Evolutionary conservation across 2,888 invertebrate species (phyloP), one percentile per base, ranked within the genome.

Genomic region (Orgyia antiqua): DNA sequence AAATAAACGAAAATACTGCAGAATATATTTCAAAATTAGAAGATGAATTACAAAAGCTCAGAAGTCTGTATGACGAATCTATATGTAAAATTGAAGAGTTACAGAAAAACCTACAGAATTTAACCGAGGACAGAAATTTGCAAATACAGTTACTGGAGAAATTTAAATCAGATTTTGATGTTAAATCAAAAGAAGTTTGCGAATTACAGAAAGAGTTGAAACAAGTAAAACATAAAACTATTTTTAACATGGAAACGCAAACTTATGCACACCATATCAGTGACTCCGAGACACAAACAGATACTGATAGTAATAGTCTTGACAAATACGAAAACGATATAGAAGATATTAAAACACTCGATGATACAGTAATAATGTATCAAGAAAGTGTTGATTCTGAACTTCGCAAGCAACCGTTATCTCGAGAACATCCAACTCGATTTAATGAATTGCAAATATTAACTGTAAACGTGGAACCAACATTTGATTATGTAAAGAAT

Each of bases 361-460:
- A 4, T 23, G 35, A 27, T 10, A 6, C 9, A 11, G 31, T 38
- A 15, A 13, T 11, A 27, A 18, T 5, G 11, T 3, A 23, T 23
- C 10, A 11, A 23, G 11, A 24, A 34, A 9, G 18, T 28, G n/a
- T 11, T 24, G 3, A 19, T 29, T 27, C 9, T 32, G 24, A 9
- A 23, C 1, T 29, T 37, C n/a, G 36, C 36, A 32, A 13, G 11
- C 25, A 36, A 21, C 12, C 15, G 11, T 25, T 46, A 30, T 53
- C 54, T 17, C 36, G 49, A 19, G 52, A 45, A 23, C 42, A 37
- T 19, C 44, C 35, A 7, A 43, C 51, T 19, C 36, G 50, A 10
- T 4, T 46, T 2, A 75, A 70, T 45, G 69, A 77, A 51, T 61
- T 77, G 10, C 69, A 72, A 58, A 55, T 78, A 43, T 50, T 76